Percentiles rank a stretch among this genome's conserved stretches.
phyloP scores from a whole-genome alignment of 2,113 vertebrate species.

The Panthera tigris region DNA sequence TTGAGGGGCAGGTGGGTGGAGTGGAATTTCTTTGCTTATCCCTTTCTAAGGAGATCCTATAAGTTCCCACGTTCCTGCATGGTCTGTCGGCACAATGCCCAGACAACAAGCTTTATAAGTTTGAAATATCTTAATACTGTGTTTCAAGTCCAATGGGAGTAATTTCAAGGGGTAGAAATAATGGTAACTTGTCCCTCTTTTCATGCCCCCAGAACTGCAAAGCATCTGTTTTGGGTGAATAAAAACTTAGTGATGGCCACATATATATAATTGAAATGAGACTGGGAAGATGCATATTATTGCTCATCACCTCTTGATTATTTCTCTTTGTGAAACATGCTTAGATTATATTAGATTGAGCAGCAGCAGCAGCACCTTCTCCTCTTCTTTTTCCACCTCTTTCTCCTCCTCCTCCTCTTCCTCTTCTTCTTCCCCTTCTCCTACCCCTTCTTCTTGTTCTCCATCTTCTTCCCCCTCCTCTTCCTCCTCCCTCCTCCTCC shows the following conservation, averaged over 20 bases:
- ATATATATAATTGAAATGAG: neutral
- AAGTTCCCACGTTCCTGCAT: neutral
- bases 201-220: neutral
- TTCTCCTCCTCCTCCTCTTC: neutral
- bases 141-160: neutral
- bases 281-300: neutral
- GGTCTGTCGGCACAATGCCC: neutral
- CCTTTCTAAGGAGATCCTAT: neutral
- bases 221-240: neutral
- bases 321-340: constrained; percentile 9
- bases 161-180: constrained; percentile 10
- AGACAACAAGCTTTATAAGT: neutral
- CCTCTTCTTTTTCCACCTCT: no score
- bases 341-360: constrained; percentile 7
- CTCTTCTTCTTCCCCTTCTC: no score
- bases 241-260: neutral
- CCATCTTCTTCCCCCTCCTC: neutral
- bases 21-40: neutral
- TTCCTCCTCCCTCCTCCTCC: neutral
- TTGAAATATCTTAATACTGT: neutral
- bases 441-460: neutral
- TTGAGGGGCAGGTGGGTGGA: neutral
- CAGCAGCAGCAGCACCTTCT: neutral
- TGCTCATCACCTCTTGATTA: neutral
- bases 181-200: neutral